These are phyloP conservation scores for Sipha flava DNA, from an alignment of 1,140 invertebrate species.

Conservation along the genomic window DNA sequence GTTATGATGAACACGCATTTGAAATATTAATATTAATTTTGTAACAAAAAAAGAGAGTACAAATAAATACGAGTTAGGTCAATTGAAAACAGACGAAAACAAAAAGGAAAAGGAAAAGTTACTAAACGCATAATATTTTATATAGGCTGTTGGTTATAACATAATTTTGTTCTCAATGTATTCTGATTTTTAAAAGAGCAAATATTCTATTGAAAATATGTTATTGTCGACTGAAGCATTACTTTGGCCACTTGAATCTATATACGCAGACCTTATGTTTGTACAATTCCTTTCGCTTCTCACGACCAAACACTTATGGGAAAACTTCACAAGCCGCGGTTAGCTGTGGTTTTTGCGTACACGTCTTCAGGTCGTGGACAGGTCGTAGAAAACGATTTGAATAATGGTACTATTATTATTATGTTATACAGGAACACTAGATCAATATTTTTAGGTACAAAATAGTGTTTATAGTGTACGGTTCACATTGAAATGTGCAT, in stretches of 20 bases:
- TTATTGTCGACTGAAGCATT: background rate
- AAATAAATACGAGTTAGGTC: background rate
- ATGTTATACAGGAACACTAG: background rate
- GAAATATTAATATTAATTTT: background rate
- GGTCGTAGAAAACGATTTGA: background rate
- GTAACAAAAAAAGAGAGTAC: background rate
- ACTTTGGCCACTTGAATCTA: background rate
- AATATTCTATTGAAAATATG: background rate
- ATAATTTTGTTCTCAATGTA: background rate
- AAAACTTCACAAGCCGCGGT: background rate
- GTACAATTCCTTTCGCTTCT: conserved; percentile 31
- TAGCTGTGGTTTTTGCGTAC: background rate
- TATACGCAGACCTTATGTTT: background rate
- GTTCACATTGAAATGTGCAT: background rate
- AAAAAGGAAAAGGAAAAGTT: background rate
- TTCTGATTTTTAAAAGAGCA: background rate
- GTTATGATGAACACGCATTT: too few species aligned
- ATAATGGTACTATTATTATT: background rate
- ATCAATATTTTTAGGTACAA: background rate
- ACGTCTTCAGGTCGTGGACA: background rate
- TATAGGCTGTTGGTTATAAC: too few species aligned
- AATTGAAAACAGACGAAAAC: background rate
- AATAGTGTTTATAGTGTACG: background rate
- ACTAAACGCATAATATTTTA: background rate
- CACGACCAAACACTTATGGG: conserved; percentile 19